Percentiles rank a stretch among this genome's conserved stretches.
Conservation (phyloP, 2,888 invertebrate genomes). For the Cremastinae sp. region DNA sequence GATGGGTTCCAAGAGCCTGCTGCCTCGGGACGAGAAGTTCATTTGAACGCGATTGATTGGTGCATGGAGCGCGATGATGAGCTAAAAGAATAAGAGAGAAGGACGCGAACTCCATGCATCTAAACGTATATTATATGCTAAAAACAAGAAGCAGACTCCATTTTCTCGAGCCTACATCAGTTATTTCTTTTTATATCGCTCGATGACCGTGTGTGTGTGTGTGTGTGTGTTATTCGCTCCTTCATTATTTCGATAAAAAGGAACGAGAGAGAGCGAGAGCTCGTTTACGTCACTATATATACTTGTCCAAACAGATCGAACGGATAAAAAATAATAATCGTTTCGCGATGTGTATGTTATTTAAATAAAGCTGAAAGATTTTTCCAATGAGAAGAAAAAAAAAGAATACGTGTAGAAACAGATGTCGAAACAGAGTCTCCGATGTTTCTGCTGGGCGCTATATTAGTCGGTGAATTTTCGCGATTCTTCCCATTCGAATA, state of each 20-base stretch:
- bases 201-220: slow-evolving; percentile 6
- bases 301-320: background rate
- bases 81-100: slow-evolving; percentile 2
- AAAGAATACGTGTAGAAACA: slow-evolving; percentile 20
- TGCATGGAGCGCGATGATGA: background rate
- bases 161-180: slow-evolving; percentile 12
- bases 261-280: background rate
- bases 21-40: slow-evolving; percentile 9
- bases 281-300: slow-evolving; percentile 4
- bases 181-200: background rate
- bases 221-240: slow-evolving; percentile 12
- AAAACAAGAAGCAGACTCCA: no score
- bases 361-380: no score
- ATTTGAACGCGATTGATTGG: slow-evolving; percentile 9
- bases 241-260: background rate
- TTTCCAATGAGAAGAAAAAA: background rate
- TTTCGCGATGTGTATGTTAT: slow-evolving; percentile 8
- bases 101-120: no score
- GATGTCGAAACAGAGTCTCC: background rate
- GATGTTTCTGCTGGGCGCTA: no score
- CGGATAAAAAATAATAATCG: background rate
- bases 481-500: no score
- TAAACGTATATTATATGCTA: no score
- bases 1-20: background rate
- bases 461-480: no score